Percentiles rank a stretch among this genome's conserved stretches.
These are phyloP conservation scores for Phataginus tetradactyla DNA, from an alignment of 2,797 vertebrate genomes.

Conservation along the genomic window DNA sequence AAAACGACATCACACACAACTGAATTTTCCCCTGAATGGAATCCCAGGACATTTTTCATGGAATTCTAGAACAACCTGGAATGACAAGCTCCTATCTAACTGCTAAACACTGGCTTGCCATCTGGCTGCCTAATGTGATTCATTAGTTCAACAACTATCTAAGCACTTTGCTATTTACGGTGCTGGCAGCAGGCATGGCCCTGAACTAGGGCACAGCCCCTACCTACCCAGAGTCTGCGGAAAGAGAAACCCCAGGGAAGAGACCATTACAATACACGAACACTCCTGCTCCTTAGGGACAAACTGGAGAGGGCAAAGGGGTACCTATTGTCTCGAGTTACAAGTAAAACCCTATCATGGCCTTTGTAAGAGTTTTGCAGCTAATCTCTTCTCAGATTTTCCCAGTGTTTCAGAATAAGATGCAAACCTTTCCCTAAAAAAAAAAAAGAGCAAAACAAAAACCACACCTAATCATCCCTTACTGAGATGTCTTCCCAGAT, in stretches of 20 bases:
- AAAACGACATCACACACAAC: not conserved
- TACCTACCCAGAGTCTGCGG: not conserved
- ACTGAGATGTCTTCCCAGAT: not conserved
- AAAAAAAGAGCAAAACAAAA: not conserved
- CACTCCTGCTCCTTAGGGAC: rapidly evolving
- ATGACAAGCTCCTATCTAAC: not conserved
- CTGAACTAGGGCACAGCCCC: not conserved
- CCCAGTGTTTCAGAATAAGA: conserved; percentile 4
- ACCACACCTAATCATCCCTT: not conserved
- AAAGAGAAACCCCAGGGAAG: not conserved
- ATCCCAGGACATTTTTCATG: not conserved
- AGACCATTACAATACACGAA: rapidly evolving
- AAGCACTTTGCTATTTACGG: not conserved
- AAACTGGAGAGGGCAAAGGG: not conserved
- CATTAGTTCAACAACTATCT: not conserved
- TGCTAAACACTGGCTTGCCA: not conserved
- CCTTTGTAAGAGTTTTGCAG: not conserved
- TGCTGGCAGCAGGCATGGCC: not conserved
- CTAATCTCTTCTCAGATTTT: conserved; percentile 38
- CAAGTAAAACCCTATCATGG: not conserved
- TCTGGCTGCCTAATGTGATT: not conserved
- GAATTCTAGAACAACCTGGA: not conserved
- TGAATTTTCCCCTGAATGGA: not conserved
- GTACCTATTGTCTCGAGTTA: not conserved
- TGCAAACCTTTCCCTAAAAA: not conserved